Conservation (phyloP, 1,140 invertebrate genomes). For the Drosophila tropicalis region DNA sequence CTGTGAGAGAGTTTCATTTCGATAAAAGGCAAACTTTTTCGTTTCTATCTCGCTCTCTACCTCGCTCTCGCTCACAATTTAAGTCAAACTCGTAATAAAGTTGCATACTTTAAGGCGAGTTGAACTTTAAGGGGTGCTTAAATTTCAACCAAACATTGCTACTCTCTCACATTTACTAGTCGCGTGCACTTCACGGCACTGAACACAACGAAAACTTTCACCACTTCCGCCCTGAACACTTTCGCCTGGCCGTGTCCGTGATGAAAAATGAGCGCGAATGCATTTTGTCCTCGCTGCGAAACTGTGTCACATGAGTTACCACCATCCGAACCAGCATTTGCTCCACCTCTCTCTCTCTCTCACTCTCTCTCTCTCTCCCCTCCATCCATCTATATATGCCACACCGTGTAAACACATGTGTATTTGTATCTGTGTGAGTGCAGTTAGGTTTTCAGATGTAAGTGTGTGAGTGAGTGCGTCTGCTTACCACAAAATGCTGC, state of each 20-base stretch:
- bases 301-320: constrained; percentile 63
- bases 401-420: constrained; percentile 3
- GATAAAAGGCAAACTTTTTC: constrained; percentile 29
- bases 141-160: constrained; percentile 28
- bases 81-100: constrained; percentile 12
- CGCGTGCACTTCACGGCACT: constrained; percentile 35
- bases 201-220: constrained; percentile 52
- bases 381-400: too few species aligned
- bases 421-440: constrained; percentile 39
- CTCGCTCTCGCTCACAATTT: constrained; percentile 1
- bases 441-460: constrained; percentile 35
- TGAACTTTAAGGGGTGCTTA: constrained; percentile 43
- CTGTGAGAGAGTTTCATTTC: constrained; percentile 7
- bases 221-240: constrained; percentile 47
- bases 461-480: constrained; percentile 42
- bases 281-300: constrained; percentile 53
- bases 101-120: constrained; percentile 34
- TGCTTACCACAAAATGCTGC: constrained; percentile 50
- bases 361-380: too few species aligned
- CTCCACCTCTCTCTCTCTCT: not conserved
- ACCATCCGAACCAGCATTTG: constrained; percentile 14
- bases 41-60: constrained; percentile 1
- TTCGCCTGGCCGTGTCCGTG: constrained; percentile 41
- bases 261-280: constrained; percentile 68
- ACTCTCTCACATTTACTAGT: constrained; percentile 14